Evolutionary conservation across 2,797 vertebrate genomes (phyloP).

Genomic region (Acanthornis magna): DNA sequence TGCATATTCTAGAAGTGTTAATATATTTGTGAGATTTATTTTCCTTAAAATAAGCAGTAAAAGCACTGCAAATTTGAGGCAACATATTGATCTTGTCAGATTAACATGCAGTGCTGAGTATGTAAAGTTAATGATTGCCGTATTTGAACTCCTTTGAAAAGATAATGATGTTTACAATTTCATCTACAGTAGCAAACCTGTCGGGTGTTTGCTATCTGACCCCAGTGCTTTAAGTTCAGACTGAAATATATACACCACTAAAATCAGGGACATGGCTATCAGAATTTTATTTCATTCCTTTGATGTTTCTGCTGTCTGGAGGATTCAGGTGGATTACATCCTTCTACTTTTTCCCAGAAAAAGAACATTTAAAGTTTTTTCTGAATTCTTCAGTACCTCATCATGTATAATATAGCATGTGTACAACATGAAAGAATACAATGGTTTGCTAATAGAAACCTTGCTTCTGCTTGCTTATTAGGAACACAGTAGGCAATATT

Average conservation of each 20-base stretch:
- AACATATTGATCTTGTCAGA: neutral
- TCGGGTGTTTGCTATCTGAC: neutral
- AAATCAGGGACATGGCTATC: neutral
- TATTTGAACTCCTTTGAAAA: constrained; percentile 40
- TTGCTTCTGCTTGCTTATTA: neutral
- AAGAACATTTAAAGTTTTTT: neutral
- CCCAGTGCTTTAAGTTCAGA: neutral
- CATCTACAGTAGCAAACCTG: neutral
- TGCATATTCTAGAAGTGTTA: neutral
- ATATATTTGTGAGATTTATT: neutral
- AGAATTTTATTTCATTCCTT: neutral
- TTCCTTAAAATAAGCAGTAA: neutral
- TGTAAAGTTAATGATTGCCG: constrained; percentile 12
- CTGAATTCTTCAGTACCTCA: neutral
- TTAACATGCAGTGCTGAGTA: neutral
- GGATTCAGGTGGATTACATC: neutral
- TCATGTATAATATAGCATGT: neutral
- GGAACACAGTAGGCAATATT: neutral
- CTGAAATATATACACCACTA: neutral
- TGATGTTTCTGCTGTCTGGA: neutral
- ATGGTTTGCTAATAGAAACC: neutral
- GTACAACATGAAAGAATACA: neutral
- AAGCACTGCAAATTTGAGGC: neutral
- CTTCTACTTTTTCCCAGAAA: neutral
- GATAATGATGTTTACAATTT: constrained; percentile 30